Percentiles rank a stretch among this genome's conserved stretches.
These are phyloP conservation scores for Agrochola lota DNA, from an alignment of 2,888 invertebrate species.

Conservation along the genomic window DNA sequence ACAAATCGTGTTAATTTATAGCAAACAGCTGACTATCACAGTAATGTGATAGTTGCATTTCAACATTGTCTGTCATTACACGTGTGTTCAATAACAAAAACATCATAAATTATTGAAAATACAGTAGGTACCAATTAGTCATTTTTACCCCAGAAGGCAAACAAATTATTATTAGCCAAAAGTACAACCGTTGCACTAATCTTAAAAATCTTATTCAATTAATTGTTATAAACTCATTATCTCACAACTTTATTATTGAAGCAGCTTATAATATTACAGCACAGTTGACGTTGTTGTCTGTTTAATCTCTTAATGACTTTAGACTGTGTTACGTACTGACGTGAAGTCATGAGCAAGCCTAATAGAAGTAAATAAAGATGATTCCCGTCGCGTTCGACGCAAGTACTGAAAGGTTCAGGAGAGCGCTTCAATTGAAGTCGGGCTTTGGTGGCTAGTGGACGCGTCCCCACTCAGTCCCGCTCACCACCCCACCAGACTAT, in stretches of 20 bases:
- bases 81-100: no score
- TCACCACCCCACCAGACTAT: not conserved
- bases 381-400: constrained; percentile 27
- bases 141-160: not conserved
- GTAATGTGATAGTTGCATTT: not conserved
- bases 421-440: constrained; percentile 46
- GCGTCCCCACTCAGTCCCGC: constrained; percentile 25
- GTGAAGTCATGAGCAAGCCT: constrained; percentile 16
- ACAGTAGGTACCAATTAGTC: not conserved
- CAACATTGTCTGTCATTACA: not conserved
- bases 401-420: constrained; percentile 58
- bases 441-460: constrained; percentile 42
- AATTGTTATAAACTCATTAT: constrained; percentile 20
- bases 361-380: constrained; percentile 39
- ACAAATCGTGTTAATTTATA: not conserved
- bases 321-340: constrained; percentile 9
- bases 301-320: constrained; percentile 47
- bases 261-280: constrained; percentile 24
- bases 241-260: constrained; percentile 16
- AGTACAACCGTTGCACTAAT: not conserved
- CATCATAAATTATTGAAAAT: not conserved
- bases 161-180: not conserved
- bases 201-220: constrained; percentile 28
- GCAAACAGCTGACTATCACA: not conserved
- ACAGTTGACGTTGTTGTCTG: constrained; percentile 8